Evolutionary conservation across 2,113 vertebrate genomes (phyloP).

Genomic region (Thalassarche chlororhynchos): DNA sequence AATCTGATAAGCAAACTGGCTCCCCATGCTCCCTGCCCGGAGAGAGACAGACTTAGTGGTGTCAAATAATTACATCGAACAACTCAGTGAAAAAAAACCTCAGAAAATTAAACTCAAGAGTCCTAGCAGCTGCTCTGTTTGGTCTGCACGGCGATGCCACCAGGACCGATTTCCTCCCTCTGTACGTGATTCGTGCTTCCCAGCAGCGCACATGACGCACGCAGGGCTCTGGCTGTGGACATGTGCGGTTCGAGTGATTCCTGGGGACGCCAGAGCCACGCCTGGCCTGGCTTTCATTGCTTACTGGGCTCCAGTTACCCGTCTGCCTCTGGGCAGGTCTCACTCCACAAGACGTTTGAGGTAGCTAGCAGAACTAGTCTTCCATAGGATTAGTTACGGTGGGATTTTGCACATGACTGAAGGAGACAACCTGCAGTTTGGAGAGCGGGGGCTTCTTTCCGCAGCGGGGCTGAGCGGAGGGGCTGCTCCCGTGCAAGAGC

Average conservation of each 20-base stretch:
- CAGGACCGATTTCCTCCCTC: fast-evolving
- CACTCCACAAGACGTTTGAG: background rate
- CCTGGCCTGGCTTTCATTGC: background rate
- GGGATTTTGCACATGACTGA: background rate
- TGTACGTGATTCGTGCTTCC: fast-evolving
- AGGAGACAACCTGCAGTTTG: background rate
- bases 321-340: background rate
- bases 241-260: fast-evolving
- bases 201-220: fast-evolving
- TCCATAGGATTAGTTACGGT: fast-evolving
- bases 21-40: background rate
- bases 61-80: background rate
- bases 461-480: background rate
- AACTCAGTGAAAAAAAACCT: background rate
- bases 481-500: background rate
- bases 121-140: background rate
- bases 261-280: fast-evolving
- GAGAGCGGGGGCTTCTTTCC: background rate
- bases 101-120: background rate
- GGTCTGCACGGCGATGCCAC: fast-evolving
- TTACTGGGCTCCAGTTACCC: background rate
- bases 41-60: background rate
- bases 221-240: background rate
- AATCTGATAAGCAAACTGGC: background rate
- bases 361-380: background rate